Conservation (phyloP, 2,113 vertebrate species). For the Stictonetta naevosa region DNA sequence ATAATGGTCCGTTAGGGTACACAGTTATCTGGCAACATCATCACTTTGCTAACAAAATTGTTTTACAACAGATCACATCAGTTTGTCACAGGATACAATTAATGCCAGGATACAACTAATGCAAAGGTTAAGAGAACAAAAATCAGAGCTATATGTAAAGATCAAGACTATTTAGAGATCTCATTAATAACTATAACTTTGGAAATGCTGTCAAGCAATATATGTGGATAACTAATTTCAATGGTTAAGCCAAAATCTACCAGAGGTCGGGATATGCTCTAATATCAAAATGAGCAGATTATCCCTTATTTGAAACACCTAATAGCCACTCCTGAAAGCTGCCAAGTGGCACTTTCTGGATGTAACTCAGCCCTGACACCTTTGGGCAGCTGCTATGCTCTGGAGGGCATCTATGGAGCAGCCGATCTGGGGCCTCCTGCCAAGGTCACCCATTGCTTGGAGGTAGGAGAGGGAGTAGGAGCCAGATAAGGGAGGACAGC, state of each 20-base stretch:
- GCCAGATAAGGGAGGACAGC: neutral
- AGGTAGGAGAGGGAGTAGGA: neutral
- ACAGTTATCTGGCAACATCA: neutral
- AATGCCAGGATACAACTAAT: neutral
- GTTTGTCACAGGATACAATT: neutral
- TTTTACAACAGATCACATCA: neutral
- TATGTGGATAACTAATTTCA: neutral
- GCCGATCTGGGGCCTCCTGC: neutral
- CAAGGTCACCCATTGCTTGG: neutral
- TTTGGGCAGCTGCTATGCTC: neutral
- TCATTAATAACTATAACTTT: neutral
- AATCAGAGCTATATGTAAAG: neutral
- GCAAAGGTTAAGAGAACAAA: neutral
- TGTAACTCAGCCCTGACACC: rapidly evolving
- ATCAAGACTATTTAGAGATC: neutral
- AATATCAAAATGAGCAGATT: neutral
- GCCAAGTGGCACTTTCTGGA: neutral
- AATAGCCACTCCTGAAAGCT: neutral
- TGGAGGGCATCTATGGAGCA: neutral
- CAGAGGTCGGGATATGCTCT: neutral
- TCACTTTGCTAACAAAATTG: neutral
- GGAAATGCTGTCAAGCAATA: neutral
- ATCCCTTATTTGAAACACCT: rapidly evolving
- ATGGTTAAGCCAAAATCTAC: neutral
- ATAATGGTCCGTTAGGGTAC: neutral